Percentiles rank a stretch among this genome's conserved stretches.
phyloP scores from a whole-genome alignment of 2,113 vertebrate genomes.

The Tauraco erythrolophus region DNA sequence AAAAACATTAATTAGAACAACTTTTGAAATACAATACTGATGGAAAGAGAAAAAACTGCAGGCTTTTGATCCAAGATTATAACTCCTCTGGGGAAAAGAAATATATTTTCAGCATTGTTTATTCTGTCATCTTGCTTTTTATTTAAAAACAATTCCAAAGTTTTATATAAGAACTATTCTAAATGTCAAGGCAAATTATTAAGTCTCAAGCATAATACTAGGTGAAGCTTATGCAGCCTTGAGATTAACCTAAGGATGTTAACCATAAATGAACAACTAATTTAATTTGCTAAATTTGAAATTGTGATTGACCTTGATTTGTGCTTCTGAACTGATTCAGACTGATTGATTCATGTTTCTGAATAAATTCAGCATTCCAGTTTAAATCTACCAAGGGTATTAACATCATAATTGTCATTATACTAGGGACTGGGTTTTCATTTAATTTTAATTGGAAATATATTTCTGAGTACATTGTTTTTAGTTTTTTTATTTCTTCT shows the following conservation, averaged over 20 bases:
- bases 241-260: not conserved
- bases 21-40: not conserved
- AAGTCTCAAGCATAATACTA: not conserved
- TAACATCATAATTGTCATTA: not conserved
- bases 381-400: not conserved
- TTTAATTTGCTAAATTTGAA: slow-evolving; percentile 1
- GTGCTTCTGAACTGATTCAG: not conserved
- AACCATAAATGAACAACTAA: slow-evolving; percentile 8
- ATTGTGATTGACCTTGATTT: slow-evolving; percentile 14
- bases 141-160: not conserved
- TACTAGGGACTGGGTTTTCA: not conserved
- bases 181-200: slow-evolving; percentile 13
- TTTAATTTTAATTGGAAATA: not conserved
- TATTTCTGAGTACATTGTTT: not conserved
- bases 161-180: slow-evolving; percentile 20
- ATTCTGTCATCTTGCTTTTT: not conserved
- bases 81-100: not conserved
- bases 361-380: not conserved
- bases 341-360: not conserved
- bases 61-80: not conserved
- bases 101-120: slow-evolving; percentile 1
- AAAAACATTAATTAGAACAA: not conserved
- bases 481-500: not conserved
- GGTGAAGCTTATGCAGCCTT: slow-evolving; percentile 20
- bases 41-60: not conserved